Conservation (phyloP, 2,113 vertebrate genomes). For the Sceloporus undulatus region DNA sequence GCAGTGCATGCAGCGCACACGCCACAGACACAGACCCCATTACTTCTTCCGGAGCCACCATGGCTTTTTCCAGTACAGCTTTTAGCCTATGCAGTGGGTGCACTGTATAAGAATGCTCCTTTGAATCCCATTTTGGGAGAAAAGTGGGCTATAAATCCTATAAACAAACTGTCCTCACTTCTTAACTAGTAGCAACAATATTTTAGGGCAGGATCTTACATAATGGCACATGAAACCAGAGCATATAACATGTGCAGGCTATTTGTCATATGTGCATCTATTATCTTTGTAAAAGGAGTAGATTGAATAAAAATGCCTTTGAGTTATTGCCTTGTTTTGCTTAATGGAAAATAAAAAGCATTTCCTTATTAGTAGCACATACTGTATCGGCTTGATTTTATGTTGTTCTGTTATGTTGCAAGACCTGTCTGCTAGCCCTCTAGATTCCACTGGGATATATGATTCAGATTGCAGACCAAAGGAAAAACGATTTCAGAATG, state of each 20-base stretch:
- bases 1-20: no score
- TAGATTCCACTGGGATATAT: not conserved
- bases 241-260: not conserved
- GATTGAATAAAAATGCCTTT: conserved; percentile 27
- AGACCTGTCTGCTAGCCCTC: conserved; percentile 1
- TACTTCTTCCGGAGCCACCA: no score
- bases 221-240: conserved; percentile 23
- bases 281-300: conserved; percentile 6
- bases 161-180: not conserved
- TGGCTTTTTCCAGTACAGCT: no score
- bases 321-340: conserved; percentile 17
- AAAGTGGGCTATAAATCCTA: no score
- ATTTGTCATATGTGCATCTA: not conserved
- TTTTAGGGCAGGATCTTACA: conserved; percentile 6
- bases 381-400: not conserved
- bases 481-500: conserved; percentile 30
- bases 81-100: no score
- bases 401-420: conserved; percentile 10
- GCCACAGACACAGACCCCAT: no score
- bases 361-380: conserved; percentile 38
- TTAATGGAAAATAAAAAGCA: conserved; percentile 29
- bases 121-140: no score
- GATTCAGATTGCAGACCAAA: not conserved
- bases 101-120: no score
- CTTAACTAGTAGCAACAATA: conserved; percentile 24